Conservation (phyloP, 2,113 vertebrate species). For the Emydura subglobosa region DNA sequence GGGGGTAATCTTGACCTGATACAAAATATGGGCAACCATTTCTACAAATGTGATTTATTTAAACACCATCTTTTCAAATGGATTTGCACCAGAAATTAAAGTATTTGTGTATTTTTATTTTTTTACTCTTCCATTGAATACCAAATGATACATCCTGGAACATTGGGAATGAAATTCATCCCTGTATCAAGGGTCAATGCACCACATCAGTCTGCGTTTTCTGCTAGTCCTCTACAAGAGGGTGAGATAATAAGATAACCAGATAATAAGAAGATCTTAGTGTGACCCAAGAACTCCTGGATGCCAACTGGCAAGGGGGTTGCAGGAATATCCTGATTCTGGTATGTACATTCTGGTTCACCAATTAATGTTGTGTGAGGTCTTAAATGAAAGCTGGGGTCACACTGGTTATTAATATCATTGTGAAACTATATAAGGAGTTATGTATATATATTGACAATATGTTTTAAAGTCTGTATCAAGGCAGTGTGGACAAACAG, state of each 20-base stretch:
- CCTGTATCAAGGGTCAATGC: neutral
- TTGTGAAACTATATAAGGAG: too few species aligned
- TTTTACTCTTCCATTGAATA: neutral
- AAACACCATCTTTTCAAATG: neutral
- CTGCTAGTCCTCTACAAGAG: neutral
- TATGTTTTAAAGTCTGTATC: neutral
- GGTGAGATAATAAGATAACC: neutral
- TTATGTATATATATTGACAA: neutral
- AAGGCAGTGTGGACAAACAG: neutral
- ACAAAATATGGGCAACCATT: neutral
- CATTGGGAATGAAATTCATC: neutral
- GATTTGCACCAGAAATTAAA: neutral
- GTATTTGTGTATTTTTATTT: neutral
- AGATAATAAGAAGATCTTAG: neutral
- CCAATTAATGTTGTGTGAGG: neutral
- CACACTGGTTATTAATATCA: too few species aligned
- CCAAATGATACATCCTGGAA: neutral
- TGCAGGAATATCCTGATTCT: neutral
- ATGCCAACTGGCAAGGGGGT: neutral
- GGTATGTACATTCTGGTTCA: neutral
- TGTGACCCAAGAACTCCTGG: neutral
- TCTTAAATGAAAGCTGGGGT: neutral
- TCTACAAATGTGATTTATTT: neutral
- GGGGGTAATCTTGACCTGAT: slow-evolving; percentile 70
- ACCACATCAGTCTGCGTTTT: neutral